Conservation (phyloP, 1,140 invertebrate species). For the Heliconius nattereri region DNA sequence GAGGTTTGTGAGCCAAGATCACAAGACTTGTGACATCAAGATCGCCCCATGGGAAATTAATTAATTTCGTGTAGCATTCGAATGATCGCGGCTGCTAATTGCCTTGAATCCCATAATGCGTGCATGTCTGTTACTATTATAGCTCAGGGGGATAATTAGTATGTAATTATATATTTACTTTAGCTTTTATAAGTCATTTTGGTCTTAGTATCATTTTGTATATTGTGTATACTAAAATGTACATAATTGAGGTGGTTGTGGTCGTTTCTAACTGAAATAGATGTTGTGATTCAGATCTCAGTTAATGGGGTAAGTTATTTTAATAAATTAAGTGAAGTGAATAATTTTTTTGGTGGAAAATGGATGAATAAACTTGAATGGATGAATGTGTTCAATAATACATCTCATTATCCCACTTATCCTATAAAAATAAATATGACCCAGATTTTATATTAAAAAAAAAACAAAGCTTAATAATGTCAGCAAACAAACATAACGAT, state of each 20-base stretch:
- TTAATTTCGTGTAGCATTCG: constrained; percentile 17
- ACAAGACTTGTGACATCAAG: too few species aligned
- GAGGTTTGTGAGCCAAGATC: neutral
- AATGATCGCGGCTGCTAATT: constrained; percentile 15
- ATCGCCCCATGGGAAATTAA: constrained; percentile 19
- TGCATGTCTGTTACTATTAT: neutral
- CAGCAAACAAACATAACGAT: constrained; percentile 15
- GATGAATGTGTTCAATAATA: too few species aligned
- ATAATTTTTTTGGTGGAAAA: too few species aligned
- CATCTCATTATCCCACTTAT: neutral
- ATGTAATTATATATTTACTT: neutral
- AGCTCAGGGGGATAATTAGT: neutral
- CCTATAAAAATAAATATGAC: constrained; percentile 1
- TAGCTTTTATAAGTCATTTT: neutral
- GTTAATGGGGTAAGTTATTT: too few species aligned
- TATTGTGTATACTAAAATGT: neutral
- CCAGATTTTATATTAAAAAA: constrained; percentile 8
- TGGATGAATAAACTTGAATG: too few species aligned
- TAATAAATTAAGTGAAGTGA: too few species aligned
- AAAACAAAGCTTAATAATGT: constrained; percentile 5
- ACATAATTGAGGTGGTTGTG: neutral
- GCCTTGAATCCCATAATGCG: constrained; percentile 4
- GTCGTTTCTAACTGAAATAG: neutral
- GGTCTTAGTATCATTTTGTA: neutral
- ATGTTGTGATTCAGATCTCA: neutral